phyloP scores from a whole-genome alignment of 2,797 vertebrate genomes.

The Telmatherina bonti region DNA sequence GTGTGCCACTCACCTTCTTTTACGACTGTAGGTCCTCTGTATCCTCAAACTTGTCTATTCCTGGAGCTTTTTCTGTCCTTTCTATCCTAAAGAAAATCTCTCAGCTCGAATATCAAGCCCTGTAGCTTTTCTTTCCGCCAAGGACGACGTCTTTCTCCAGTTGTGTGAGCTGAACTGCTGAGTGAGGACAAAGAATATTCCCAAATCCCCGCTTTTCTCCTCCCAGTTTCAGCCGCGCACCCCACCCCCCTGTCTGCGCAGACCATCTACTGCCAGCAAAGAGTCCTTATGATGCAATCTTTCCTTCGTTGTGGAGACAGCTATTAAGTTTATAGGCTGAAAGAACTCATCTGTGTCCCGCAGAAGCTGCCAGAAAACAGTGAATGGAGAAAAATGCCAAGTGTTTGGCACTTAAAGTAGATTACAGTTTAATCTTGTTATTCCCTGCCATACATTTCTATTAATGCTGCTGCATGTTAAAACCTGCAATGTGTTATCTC shows the following conservation, averaged over 20 bases:
- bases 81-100: conserved; percentile 22
- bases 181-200: conserved; percentile 83
- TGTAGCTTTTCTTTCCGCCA: conserved; percentile 27
- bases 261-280: conserved; percentile 40
- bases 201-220: conserved; percentile 68
- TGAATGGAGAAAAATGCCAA: background rate
- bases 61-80: conserved; percentile 16
- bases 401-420: background rate
- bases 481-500: conserved; percentile 11
- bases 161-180: conserved; percentile 60
- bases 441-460: background rate
- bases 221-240: conserved; percentile 61
- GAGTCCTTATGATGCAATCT: conserved; percentile 66
- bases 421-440: background rate
- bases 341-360: background rate
- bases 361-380: background rate
- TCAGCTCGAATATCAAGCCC: conserved; percentile 55
- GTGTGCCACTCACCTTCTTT: conserved; percentile 56
- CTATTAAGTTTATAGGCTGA: conserved; percentile 18
- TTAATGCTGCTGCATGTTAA: background rate
- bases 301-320: background rate
- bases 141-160: conserved; percentile 46
- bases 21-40: conserved; percentile 15
- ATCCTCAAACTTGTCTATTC: background rate
- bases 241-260: conserved; percentile 67